A percentile compares a stretch with the other conserved stretches of the same genome.
Conservation (phyloP, 2,113 vertebrate species). For the Rostratula benghalensis region DNA sequence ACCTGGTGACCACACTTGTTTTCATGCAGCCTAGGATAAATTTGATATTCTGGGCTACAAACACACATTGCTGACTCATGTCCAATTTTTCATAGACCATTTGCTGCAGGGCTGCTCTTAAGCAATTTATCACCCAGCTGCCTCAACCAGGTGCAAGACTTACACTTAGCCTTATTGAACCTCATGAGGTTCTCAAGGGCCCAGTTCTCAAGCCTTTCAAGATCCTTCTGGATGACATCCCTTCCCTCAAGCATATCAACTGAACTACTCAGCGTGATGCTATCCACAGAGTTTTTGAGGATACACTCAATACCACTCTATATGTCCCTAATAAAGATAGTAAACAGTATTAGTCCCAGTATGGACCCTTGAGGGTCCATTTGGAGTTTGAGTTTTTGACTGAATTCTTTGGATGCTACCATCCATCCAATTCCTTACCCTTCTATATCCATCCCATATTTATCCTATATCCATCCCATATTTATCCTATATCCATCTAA, state of each 20-base stretch:
- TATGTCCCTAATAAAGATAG: neutral
- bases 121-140: neutral
- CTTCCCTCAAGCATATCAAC: neutral
- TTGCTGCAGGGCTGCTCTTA: neutral
- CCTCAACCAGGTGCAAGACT: neutral
- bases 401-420: neutral
- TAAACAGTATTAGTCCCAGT: neutral
- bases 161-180: neutral
- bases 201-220: neutral
- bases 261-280: neutral
- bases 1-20: neutral
- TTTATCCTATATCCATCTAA: too few relatives aligned
- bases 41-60: neutral
- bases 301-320: neutral
- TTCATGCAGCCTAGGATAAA: neutral
- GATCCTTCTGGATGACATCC: neutral
- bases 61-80: neutral
- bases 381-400: neutral
- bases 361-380: neutral
- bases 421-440: neutral
- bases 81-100: neutral
- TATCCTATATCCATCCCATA: too few relatives aligned
- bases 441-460: too few relatives aligned
- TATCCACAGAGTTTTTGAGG: fast-evolving
- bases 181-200: neutral